These are phyloP conservation scores for Oncorhynchus masou DNA, from an alignment of 2,113 vertebrate genomes.

Conservation along the genomic window DNA sequence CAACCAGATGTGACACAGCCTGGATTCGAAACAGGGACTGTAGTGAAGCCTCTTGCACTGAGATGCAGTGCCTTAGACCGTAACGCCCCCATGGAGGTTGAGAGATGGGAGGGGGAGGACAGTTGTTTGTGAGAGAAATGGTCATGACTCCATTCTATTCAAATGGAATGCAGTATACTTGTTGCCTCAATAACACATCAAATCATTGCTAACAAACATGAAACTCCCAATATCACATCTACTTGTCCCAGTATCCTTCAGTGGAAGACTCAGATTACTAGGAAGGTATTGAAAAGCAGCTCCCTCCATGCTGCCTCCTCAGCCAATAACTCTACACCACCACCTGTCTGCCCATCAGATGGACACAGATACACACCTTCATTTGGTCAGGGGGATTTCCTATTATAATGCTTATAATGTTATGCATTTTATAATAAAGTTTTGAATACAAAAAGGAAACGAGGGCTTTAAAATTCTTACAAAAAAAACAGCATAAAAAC, in stretches of 20 bases:
- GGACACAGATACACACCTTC: conserved; percentile 21
- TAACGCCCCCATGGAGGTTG: not conserved
- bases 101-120: not conserved
- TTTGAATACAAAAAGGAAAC: conserved; percentile 33
- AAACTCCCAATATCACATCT: not conserved
- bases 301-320: conserved; percentile 25
- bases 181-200: not conserved
- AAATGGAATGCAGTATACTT: conserved; percentile 33
- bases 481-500: conserved; percentile 37
- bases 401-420: too few species aligned
- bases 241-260: conserved; percentile 12
- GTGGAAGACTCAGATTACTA: conserved; percentile 7
- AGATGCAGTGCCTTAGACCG: too few species aligned
- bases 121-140: not conserved
- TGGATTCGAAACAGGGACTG: too few species aligned
- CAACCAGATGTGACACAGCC: too few species aligned
- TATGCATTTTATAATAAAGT: conserved; percentile 12
- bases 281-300: conserved; percentile 29
- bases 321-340: conserved; percentile 35
- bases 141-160: not conserved
- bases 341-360: conserved; percentile 39
- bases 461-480: conserved; percentile 26
- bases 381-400: too few species aligned
- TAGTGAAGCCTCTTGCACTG: too few species aligned
- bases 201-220: not conserved